These are phyloP conservation scores for Clarias gariepinus DNA, from an alignment of 2,113 vertebrate species.

Conservation along the genomic window DNA sequence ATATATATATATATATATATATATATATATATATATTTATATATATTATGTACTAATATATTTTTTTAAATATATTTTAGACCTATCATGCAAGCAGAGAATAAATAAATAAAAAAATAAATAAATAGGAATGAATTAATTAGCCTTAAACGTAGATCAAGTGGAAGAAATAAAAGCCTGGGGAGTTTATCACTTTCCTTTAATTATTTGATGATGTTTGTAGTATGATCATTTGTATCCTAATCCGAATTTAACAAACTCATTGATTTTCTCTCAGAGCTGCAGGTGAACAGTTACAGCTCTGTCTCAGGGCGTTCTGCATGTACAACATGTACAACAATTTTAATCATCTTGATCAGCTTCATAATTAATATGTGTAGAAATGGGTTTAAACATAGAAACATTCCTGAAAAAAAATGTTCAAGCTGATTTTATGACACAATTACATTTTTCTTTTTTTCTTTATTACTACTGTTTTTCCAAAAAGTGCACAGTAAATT, in stretches of 20 bases:
- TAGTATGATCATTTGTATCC: not conserved
- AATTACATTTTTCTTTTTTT: too few relatives aligned
- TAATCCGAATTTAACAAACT: conserved; percentile 4
- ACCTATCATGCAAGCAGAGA: too few relatives aligned
- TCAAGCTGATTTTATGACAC: not conserved
- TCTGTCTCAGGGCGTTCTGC: not conserved
- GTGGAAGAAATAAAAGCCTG: not conserved
- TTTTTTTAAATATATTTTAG: too few relatives aligned
- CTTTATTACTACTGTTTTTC: not conserved
- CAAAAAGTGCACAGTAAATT: not conserved
- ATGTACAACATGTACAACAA: not conserved
- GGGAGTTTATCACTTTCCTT: not conserved
- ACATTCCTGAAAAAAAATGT: not conserved
- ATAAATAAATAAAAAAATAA: too few relatives aligned
- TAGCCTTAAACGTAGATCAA: not conserved
- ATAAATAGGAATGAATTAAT: not conserved
- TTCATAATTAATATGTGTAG: not conserved
- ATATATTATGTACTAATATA: too few relatives aligned
- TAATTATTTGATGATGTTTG: conserved; percentile 15
- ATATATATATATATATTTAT: too few relatives aligned
- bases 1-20: too few relatives aligned
- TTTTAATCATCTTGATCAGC: not conserved
- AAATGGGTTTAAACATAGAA: not conserved
- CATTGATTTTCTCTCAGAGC: not conserved
- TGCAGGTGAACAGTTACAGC: not conserved